phyloP scores from a whole-genome alignment of 2,888 invertebrate genomes.

The Athalia rosae region DNA sequence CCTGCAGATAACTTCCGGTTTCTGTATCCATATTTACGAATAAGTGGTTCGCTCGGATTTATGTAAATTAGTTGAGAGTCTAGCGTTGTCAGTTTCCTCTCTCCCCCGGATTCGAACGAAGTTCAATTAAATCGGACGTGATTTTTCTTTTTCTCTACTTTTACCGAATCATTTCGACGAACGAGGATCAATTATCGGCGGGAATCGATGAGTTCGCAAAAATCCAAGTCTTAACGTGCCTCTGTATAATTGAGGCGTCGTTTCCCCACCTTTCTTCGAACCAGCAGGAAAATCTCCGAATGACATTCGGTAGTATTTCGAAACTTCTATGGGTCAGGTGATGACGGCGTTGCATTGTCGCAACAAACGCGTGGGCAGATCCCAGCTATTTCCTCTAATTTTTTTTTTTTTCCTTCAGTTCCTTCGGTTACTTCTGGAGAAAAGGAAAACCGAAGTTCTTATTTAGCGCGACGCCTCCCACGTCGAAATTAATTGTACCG shows the following conservation, averaged over 20 bases:
- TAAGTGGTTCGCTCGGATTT: no score
- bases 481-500: conserved; percentile 53
- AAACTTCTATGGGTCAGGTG: neutral
- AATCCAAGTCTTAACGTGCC: neutral
- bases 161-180: no score
- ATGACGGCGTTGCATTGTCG: conserved; percentile 19
- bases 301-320: conserved; percentile 55
- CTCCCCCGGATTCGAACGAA: no score
- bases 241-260: conserved; percentile 34
- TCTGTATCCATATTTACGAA: no score
- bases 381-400: conserved; percentile 26
- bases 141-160: neutral
- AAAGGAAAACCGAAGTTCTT: neutral
- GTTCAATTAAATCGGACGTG: no score
- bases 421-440: neutral
- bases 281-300: conserved; percentile 34
- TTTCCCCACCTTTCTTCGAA: conserved; percentile 11
- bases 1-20: no score
- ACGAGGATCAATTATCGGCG: conserved; percentile 10
- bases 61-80: no score
- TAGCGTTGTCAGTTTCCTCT: no score
- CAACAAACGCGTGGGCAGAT: conserved; percentile 31
- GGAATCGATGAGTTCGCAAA: conserved; percentile 24
- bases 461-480: conserved; percentile 47
- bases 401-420: neutral